Evolutionary conservation across 2,888 invertebrate species (phyloP), one percentile per base, ranked within the genome.

Genomic region (Corythucha ciliata): DNA sequence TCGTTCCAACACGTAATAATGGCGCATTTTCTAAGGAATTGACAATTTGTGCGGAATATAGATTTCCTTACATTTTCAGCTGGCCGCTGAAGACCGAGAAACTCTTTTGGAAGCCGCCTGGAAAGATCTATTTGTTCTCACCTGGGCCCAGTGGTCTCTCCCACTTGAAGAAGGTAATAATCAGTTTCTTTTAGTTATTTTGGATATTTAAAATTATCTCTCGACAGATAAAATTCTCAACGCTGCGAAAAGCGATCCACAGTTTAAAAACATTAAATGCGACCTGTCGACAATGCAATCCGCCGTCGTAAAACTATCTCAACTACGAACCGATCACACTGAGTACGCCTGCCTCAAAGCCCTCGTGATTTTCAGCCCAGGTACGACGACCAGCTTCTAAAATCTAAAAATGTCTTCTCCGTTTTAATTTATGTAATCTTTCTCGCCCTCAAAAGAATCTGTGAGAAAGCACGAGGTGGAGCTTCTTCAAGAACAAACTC

Each of bases 291-390:
- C 36, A 6, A 47, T 25, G n/a, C 24, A 25, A 2, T 26, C 34
- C 12, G 56, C 50, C 16, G 26, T 49, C 10, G 45, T 49, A 22
- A 50, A 45, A 33, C 39, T 58, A 12, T 42, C 52, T 6, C 69
- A 76, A 7, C 70, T 81, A 48, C 71, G 78, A 57, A 75, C 88
- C 16, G 89, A 91, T 66, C 81, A 83, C 65, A 81, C 83, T 0
- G 90, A 91, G 65, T 85, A 80, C 63, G 84, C 89, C 32, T 89
- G 83, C 67, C 70, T 91, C n/a, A 89, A 88, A 65, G 83, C 85
- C 0, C 72, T 85, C 8, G 77, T 86, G 4, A 72, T 90, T 4
- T 90, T 88, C 67, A 84, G 85, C 68, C 76, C 83, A 68, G 87
- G 88, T 86, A 69, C 67, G 63, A 58, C n/a, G n/a, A n/a, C n/a